phyloP scores from a whole-genome alignment of 23 tunicate genomes.

The Clavelina lepadiformis region DNA sequence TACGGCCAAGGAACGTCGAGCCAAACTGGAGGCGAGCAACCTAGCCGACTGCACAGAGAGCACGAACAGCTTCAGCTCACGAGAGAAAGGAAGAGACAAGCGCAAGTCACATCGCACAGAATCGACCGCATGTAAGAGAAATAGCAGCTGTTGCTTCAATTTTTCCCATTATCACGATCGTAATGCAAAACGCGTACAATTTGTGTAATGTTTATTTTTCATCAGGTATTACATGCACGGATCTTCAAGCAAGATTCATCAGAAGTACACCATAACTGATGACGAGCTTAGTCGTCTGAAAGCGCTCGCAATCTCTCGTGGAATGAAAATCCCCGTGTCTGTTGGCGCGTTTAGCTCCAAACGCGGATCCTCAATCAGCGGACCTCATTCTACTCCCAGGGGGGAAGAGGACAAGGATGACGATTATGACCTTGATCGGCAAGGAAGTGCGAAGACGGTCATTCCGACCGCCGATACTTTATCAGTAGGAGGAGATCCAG shows the following conservation, averaged over 20 bases:
- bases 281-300: slow-evolving; percentile 50
- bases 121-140: slow-evolving; percentile 82
- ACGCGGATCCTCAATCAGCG: slow-evolving; percentile 25
- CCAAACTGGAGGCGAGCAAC: slow-evolving; percentile 18
- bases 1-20: background rate
- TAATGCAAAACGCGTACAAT: no score
- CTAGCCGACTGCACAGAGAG: slow-evolving; percentile 37
- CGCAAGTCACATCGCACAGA: slow-evolving; percentile 64
- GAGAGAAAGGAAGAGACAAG: slow-evolving; percentile 71
- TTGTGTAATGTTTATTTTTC: background rate
- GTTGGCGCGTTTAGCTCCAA: slow-evolving; percentile 4
- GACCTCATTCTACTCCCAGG: slow-evolving; percentile 77
- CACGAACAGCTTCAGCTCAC: slow-evolving; percentile 54
- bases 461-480: slow-evolving; percentile 73
- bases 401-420: slow-evolving; percentile 24
- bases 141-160: no score
- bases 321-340: slow-evolving; percentile 47
- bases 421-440: slow-evolving; percentile 18
- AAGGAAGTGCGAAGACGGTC: slow-evolving; percentile 56
- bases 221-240: slow-evolving; percentile 89
- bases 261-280: slow-evolving; percentile 58
- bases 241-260: slow-evolving; percentile 54
- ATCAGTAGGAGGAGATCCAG: slow-evolving; percentile 42
- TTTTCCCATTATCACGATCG: no score
- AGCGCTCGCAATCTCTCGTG: slow-evolving; percentile 58